Base-by-base conservation (phyloP, 2,113 vertebrate genomes). In the Aythya baeri region DNA sequence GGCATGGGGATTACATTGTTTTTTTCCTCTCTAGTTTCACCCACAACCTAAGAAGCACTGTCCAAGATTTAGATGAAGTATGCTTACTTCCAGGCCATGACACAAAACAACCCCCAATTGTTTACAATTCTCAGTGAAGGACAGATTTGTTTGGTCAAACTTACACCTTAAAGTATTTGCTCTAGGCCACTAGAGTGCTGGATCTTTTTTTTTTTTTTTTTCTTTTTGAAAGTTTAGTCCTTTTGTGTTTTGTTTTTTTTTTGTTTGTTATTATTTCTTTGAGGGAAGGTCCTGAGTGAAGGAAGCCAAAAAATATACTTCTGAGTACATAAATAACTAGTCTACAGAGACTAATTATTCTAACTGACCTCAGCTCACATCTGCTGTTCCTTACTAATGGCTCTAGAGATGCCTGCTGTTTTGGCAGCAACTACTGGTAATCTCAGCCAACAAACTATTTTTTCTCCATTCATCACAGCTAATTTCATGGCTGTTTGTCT, bases 401-500 rank as follows among this genome's bases (percentile, higher is more conserved):
- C 65, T 81, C 75, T 49, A 74, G 46, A 85, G 68, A 94, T 68
- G 82, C 79, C 79, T 91, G 85, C 91, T 96, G 93, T 91, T 95
- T 83, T 94, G 93, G 94, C 93, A 95, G 79, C 52, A 93, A 34
- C 36, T 77, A 91, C 38, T 43, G 31, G 20, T 38, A 76, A 83
- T 63, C 72, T 95, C 76, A 3, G 86, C 92, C 95, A 96, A 87
- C 18, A 74, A 83, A 86, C 38, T 72, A 65, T 54, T 92, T 93
- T 94, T 75, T 68, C 32, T 84, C 61, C 57, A 85, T 94, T 95
- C 83, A 94, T 80, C 68, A 90, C 34, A 88, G 66, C 76, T 94
- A 86, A 93, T 96, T 93, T 96, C 82, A 91, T 68, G 72, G 79
- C 34, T 93, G 65, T 88, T 91, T 91, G 75, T 86, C 57, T 86